Evolutionary conservation across 1,140 invertebrate species (phyloP), one percentile per base, ranked within the genome.

Genomic region (Pseudachorutes palmiensis): DNA sequence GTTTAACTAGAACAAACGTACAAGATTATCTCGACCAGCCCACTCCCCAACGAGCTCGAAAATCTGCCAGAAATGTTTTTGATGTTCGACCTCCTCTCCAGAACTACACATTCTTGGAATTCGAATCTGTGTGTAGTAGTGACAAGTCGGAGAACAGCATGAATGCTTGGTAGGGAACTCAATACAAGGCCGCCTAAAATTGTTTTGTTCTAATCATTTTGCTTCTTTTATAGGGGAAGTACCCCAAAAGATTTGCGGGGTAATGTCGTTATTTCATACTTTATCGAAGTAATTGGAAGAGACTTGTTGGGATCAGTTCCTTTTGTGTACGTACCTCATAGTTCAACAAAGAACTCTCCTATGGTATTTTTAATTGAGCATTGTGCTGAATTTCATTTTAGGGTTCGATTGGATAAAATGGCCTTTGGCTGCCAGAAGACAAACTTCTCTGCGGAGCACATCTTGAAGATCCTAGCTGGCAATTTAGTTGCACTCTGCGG

Each of bases 1-100:
- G 30, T n/a, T 30, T 75, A 1, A 55, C 64, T 16, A 3, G 14
- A 19, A 9, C 9, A 9, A 45, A 45, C 36, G 36, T 45, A 9
- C 9, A 19, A 45, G 36, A 9, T 9, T 45, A 45, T 45, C 9
- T 19, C 19, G 19, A 45, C 19, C 36, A 45, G 36, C 36, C 9
- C 36, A 12, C 36, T 45, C 36, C 9, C 9, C 36, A 9, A 9
- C 19, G 9, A 45, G 36, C 19, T 45, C 36, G 9, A 45, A 19
- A 45, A 9, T 45, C 9, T n/a, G n/a, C n/a, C n/a, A n/a, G n/a
- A n/a, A n/a, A n/a, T n/a, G n/a, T n/a, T n/a, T n/a, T n/a, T n/a
- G n/a, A n/a, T n/a, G n/a, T n/a, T n/a, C n/a, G n/a, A n/a, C n/a
- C n/a, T n/a, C n/a, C n/a, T 45, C 36, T 9, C 36, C 36, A 12